Evolutionary conservation across 1,140 invertebrate genomes (phyloP), one percentile per base, ranked within the genome.

Genomic region (Hypsibius dujardini): DNA sequence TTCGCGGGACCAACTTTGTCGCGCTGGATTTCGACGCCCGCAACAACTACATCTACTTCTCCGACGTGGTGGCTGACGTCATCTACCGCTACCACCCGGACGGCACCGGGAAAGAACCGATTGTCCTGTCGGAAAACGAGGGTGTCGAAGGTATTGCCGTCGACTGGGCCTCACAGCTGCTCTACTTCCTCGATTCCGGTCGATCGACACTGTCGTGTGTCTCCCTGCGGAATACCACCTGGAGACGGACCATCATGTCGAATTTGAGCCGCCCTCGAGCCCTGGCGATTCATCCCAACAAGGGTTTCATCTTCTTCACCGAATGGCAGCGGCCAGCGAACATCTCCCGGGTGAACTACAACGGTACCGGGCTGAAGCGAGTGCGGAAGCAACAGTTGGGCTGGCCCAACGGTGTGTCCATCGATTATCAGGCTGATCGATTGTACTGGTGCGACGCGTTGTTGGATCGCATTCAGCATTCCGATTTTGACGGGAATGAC

Each of bases 161-260:
- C 0, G 95, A 98, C 77, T 98, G 94, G 95, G 89, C 89, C 0
- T 88, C 92, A 0, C 94, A 96, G 77, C 97, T 97, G 78, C 82
- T 98, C 0, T 98, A 97, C 79, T 98, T 96, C 79, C 95, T 98
- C 69, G 94, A 98, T 77, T 95, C 91, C 3, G 84, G 92, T 7
- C 92, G 94, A 80, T 93, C 93, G 74, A 95, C 92, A 0, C 79
- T 99, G 0, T 95, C 95, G 76, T 94, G 97, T 0, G 80, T 98
- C 0, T 91, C 88, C 45, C 92, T 90, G 0, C 82, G 86, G 42
- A 92, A 93, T 74, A 85, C 90, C 0, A 88, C 88, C 0, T 87
- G 90, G 76, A 83, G 90, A 1, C 84, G 90, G 75, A 92, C 90
- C 0, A 77, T 96, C 1, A 77, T 95, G 7, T 90, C 88, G 77